Base-by-base conservation (phyloP, 2,113 vertebrate genomes). In the Argyrosomus japonicus region DNA sequence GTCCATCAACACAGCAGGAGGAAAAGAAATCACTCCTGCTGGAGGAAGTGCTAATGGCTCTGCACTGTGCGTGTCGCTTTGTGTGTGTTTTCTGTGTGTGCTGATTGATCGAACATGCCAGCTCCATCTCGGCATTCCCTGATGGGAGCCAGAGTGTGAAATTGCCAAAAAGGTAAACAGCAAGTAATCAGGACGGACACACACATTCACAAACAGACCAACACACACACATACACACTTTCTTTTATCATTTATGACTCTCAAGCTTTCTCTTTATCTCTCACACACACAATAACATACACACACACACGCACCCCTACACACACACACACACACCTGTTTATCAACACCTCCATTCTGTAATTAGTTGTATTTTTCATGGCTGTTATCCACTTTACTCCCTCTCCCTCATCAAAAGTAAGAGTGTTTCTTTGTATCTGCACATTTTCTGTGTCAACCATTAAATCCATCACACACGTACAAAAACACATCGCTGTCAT, bases 1-100 rank as follows among this genome's bases (percentile, higher is more conserved):
- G 84, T 80, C 91, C 88, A 90, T 92, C 92, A 93, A 78, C 91
- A 81, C 87, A 92, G 88, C 90, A 60, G 84, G 90, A 89, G 85
- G 81, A 86, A 79, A 79, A 87, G 40, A 90, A 91, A 91, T 86
- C 68, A 74, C 82, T 89, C 60, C 84, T 80, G 84, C 75, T 12
- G 79, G 88, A 89, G 83, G 73, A 87, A 68, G 89, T 81, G 88
- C 90, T 93, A 92, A 93, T 93, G 86, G 88, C 81, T 85, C 62
- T 74, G 75, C 54, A 64, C 77, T 53, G 17, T 68, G 58, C 65
- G 64, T 72, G 77, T 77, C 29, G 7, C 21, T 81, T 1, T 63
- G 63, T 19, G 84, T 32, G 69, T 68, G 58, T 70, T 68, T 68
- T 78, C 53, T 62, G 74, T 68, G 56, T 58, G 68, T 67, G 88